Percentiles rank a stretch among this genome's conserved stretches.
These are phyloP conservation scores for Cirrhinus mrigala DNA, from an alignment of 2,797 vertebrate genomes.

Conservation along the genomic window DNA sequence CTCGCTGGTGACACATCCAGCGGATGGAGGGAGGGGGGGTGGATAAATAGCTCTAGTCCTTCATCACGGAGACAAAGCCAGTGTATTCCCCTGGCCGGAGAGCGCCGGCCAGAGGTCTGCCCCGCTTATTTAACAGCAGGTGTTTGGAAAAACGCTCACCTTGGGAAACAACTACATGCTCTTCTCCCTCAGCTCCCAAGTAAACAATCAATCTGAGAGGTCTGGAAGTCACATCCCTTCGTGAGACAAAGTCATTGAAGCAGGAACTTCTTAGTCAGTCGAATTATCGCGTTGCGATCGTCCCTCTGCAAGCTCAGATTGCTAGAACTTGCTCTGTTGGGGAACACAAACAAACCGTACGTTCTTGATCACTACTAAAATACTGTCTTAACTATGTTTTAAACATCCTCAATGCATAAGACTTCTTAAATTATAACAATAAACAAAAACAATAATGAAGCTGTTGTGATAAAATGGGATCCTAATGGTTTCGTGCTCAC, in stretches of 20 bases:
- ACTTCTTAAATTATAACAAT: constrained; percentile 26
- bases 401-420: constrained; percentile 7
- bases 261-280: constrained; percentile 64
- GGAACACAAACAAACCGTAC: neutral
- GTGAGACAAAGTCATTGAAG: constrained; percentile 62
- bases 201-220: constrained; percentile 65
- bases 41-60: constrained; percentile 70
- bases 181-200: constrained; percentile 57
- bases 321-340: constrained; percentile 24
- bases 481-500: constrained; percentile 2
- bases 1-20: constrained; percentile 62
- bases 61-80: constrained; percentile 64
- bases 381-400: neutral
- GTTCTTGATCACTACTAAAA: constrained; percentile 21
- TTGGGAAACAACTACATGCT: constrained; percentile 65
- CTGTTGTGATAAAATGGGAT: constrained; percentile 24
- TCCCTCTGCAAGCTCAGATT: constrained; percentile 52
- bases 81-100: constrained; percentile 64
- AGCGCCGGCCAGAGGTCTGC: constrained; percentile 61
- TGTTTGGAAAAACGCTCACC: constrained; percentile 67
- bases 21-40: constrained; percentile 42
- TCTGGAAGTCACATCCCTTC: constrained; percentile 58
- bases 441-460: constrained; percentile 34
- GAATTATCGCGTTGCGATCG: constrained; percentile 62
- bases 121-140: constrained; percentile 67